A percentile compares a stretch with the other conserved stretches of the same genome.
Evolutionary conservation across 2,113 vertebrate species (phyloP).

Genomic region (Esox niger): DNA sequence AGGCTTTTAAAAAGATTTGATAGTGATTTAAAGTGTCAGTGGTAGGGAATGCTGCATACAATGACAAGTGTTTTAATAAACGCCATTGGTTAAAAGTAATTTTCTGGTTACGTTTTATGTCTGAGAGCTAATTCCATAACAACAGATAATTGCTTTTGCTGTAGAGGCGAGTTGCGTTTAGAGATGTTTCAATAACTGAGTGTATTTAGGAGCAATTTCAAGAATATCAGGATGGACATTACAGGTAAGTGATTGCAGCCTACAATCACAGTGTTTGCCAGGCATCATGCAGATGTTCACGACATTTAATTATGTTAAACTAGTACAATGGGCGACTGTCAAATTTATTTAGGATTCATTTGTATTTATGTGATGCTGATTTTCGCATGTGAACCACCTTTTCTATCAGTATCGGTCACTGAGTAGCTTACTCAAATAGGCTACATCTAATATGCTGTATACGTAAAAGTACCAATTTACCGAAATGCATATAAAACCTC

Average conservation of each 20-base stretch:
- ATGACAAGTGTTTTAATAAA: background rate
- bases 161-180: constrained; percentile 1
- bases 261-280: background rate
- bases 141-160: constrained; percentile 17
- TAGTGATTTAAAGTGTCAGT: constrained; percentile 43
- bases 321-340: background rate
- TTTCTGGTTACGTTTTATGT: background rate
- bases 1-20: constrained; percentile 50
- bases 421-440: background rate
- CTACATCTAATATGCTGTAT: no score
- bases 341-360: background rate
- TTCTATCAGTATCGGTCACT: background rate
- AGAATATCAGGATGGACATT: constrained; percentile 20
- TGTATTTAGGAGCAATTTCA: constrained; percentile 4
- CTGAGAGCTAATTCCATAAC: background rate
- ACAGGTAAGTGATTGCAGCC: constrained; percentile 30
- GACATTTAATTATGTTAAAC: background rate
- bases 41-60: constrained; percentile 26
- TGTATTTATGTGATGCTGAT: background rate
- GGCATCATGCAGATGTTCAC: background rate
- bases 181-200: background rate
- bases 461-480: background rate
- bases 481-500: background rate
- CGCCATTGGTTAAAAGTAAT: background rate
- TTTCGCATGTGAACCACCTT: background rate